Evolutionary conservation across 2,888 invertebrate species (phyloP), one percentile per base, ranked within the genome.

Genomic region (Itoplectis maculator): DNA sequence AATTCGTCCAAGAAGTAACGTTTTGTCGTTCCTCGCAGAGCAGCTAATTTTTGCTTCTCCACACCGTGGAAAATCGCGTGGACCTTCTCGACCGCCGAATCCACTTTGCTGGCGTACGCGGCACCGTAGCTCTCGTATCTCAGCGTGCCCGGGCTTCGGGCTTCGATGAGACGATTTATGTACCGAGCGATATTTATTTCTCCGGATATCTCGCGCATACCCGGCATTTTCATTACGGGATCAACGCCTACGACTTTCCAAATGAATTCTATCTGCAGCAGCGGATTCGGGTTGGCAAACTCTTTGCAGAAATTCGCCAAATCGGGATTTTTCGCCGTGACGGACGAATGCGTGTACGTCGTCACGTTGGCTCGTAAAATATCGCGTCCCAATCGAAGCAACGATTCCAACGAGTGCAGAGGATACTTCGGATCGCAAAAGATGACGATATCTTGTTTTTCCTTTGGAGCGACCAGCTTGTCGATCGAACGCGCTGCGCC

Each of bases 351-450:
- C 4, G 85, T 77, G 63, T 92, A 88, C 5, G 86, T 86, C 0
- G 86, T 86, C 5, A 91, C 69, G 13, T 70, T 81, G 18, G 90
- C 35, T 18, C 70, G 85, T 20, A 90, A 79, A n/a, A 85, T 82
- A 15, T 85, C 54, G 29, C 86, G 84, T n/a, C 90, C 81, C 13
- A 91, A 73, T n/a, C 72, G 77, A 7, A 92, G 83, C 18, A 93
- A 84, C 18, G 85, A 51, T 79, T 89, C 89, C 15, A 93, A 65
- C 61, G 91, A 92, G 63, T 88, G 88, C 7, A 92, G 88, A 15
- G 92, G 92, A 84, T 91, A 79, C 61, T 86, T 83, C 1, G 93
- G 92, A 84, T 93, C 91, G 63, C 93, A 93, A 79, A 91, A 92
- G 63, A 93, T 88, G 13, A 92, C 87, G 35, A 84, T 47, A 13